A percentile compares a stretch with the other conserved stretches of the same genome.
phyloP scores from a whole-genome alignment of 37 sponge, comb jelly and placozoan genomes.

The Axinella damicornis region DNA sequence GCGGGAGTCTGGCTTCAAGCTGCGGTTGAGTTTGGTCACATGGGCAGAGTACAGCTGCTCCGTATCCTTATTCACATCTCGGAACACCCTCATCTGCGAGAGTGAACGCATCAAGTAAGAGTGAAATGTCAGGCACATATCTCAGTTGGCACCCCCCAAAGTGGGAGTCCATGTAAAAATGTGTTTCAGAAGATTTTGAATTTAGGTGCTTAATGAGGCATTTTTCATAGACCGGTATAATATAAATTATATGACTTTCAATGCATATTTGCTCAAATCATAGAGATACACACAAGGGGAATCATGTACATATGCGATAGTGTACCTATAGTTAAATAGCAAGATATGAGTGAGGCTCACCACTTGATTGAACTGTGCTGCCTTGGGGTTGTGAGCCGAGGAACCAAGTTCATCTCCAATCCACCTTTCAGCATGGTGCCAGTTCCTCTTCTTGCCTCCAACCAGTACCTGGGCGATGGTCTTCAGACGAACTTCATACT shows the following conservation, averaged over 20 bases:
- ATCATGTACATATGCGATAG: too few species aligned
- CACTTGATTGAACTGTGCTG: slow-evolving; percentile 15
- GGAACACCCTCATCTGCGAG: slow-evolving; percentile 54
- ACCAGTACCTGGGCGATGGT: slow-evolving; percentile 27
- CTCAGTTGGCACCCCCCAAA: too few species aligned
- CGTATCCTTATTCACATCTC: slow-evolving; percentile 48
- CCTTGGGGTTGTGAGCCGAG: slow-evolving; percentile 32
- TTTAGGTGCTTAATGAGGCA: too few species aligned
- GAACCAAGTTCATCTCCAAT: slow-evolving; percentile 57
- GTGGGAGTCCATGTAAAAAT: too few species aligned
- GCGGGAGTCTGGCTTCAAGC: slow-evolving; percentile 38
- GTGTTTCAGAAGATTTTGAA: too few species aligned
- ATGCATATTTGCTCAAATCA: background rate
- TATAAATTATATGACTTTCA: too few species aligned
- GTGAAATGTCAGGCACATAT: too few species aligned
- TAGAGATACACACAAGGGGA: too few species aligned
- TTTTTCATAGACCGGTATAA: too few species aligned
- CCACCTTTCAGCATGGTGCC: slow-evolving; percentile 53
- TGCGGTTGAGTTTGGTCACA: slow-evolving; percentile 68
- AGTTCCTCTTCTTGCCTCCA: slow-evolving; percentile 43
- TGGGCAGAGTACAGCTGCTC: slow-evolving; percentile 55
- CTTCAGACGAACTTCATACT: slow-evolving; percentile 70
- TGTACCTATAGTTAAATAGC: too few species aligned
- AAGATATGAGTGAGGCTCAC: slow-evolving; percentile 15
- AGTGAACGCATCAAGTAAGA: too few species aligned